Base-by-base conservation (phyloP, 2,797 vertebrate genomes). In the Dryobates pubescens region DNA sequence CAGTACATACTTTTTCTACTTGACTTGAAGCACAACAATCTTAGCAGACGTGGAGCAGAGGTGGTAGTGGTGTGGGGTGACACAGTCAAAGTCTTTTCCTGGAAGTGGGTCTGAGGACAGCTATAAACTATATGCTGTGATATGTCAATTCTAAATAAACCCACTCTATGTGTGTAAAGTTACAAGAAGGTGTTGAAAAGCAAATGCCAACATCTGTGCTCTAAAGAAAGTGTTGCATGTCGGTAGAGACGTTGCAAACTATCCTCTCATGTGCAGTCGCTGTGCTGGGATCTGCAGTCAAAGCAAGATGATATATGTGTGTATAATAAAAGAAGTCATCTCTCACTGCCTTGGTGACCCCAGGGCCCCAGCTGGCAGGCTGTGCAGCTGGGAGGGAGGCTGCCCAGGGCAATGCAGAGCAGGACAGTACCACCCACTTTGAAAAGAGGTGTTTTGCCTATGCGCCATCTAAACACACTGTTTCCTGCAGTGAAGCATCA, bases 61-160 rank as follows among this genome's bases (percentile, higher is more conserved):
- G 1, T 65, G 41, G 10, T 75, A 90, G 30, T 4, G 5, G 82
- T 76, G 68, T 64, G 56, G 53, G 20, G 13, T 92, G 83, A 93
- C 86, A 91, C 14, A 63, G 16, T 20, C 51, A 79, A 89, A 90
- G 51, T 61, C 64, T 68, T 91, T 97, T 97, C 96, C 94, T 97
- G 96, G 96, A 97, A 97, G 82, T 76, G 68, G 38, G 67, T 87
- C 82, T 83, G 75, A 97, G 71, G 77, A 94, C 47, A 91, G 73
- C 83, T 95, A 91, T 94, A 95, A 97, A 95, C 81, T 95, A 58
- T 82, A 74, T 77, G 30, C 79, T 69, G 54, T 95, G 93, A 77
- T 92, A 76, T 69, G 51, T 85, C 69, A 51, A 82, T 96, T 96
- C 92, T 96, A 97, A 98, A 97, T 97, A 97, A 97, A 96, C 76